These are phyloP conservation scores for Pseudochirops corinnae DNA, from an alignment of 2,797 vertebrate genomes.

Conservation along the genomic window DNA sequence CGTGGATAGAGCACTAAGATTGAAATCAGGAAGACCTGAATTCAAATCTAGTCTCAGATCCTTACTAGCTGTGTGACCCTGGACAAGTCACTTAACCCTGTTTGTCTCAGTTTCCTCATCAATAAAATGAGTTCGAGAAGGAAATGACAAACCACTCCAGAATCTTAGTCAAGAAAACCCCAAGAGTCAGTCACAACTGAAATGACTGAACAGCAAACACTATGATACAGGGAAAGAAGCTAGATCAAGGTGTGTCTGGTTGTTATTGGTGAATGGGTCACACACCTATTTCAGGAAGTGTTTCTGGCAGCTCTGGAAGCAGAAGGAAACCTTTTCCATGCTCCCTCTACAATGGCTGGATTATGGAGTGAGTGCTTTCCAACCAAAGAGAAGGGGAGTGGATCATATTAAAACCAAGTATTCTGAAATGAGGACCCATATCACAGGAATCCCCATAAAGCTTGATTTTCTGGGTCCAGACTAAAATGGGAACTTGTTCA, in stretches of 20 bases:
- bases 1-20: neutral
- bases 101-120: neutral
- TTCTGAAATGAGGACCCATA: neutral
- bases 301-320: neutral
- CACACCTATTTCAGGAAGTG: neutral
- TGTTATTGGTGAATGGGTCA: neutral
- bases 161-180: neutral
- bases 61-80: neutral
- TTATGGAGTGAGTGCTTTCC: neutral
- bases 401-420: neutral
- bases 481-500: neutral
- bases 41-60: neutral
- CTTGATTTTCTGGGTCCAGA: neutral
- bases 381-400: neutral
- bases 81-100: neutral
- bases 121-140: neutral
- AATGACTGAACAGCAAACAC: neutral
- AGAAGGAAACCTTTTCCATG: no score
- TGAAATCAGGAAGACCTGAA: neutral
- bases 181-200: neutral
- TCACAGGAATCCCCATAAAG: neutral
- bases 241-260: neutral
- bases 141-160: neutral
- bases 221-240: neutral
- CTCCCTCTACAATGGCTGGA: neutral